Conservation (phyloP, 1,140 invertebrate species). For the Zaprionus kolodkinae region DNA sequence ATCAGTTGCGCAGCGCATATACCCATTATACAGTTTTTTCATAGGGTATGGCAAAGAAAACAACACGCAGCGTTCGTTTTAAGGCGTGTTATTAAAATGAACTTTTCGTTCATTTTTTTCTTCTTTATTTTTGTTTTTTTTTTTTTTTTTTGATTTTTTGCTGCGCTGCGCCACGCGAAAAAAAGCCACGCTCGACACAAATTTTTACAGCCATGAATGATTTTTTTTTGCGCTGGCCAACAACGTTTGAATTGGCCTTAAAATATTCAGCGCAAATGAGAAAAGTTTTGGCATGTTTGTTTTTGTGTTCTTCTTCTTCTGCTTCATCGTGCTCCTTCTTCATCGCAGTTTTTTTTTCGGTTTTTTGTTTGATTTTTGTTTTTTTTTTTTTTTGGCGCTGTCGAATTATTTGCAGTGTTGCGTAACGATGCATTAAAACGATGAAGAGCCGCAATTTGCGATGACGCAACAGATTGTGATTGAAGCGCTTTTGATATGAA, state of each 20-base stretch:
- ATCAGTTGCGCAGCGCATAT: not conserved
- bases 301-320: conserved; percentile 7
- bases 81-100: conserved; percentile 37
- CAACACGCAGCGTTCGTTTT: conserved; percentile 33
- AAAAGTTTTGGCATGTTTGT: conserved; percentile 40
- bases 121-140: conserved; percentile 1
- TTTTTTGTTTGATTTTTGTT: not conserved
- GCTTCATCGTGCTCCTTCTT: not conserved
- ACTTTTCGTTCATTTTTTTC: not conserved
- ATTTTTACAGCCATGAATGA: conserved; percentile 40
- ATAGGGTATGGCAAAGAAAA: conserved; percentile 27
- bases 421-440: conserved; percentile 31
- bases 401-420: conserved; percentile 28
- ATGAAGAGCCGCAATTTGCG: conserved; percentile 23
- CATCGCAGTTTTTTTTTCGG: not conserved
- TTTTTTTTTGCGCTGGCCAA: conserved; percentile 2
- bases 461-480: conserved; percentile 12
- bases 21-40: not conserved
- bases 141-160: not conserved
- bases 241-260: conserved; percentile 36
- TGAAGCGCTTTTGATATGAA: not conserved
- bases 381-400: not conserved
- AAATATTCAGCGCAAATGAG: conserved; percentile 51
- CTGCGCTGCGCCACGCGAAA: not conserved
- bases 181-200: conserved; percentile 29